A percentile compares a stretch with the other conserved stretches of the same genome.
Conservation (phyloP, 2,113 vertebrate species). For the Monopterus albus region DNA sequence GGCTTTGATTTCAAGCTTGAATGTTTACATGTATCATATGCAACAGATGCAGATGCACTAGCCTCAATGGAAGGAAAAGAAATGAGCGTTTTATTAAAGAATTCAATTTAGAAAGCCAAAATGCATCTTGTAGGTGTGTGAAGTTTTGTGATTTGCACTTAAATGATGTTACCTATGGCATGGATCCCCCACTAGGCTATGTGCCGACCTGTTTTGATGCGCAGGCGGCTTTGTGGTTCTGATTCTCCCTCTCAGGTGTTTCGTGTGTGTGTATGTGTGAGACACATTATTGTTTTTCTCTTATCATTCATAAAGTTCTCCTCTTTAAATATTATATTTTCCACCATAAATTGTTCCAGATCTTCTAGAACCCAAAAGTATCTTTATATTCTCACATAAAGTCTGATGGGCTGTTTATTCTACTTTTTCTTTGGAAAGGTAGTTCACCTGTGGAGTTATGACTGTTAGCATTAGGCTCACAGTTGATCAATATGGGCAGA, state of each 20-base stretch:
- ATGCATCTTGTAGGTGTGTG: no score
- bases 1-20: slow-evolving; percentile 50
- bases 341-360: not conserved
- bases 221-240: slow-evolving; percentile 8
- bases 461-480: slow-evolving; percentile 32
- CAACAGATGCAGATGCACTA: slow-evolving; percentile 36
- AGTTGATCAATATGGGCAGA: not conserved
- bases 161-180: slow-evolving; percentile 2
- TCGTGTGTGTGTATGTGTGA: slow-evolving; percentile 12
- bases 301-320: not conserved
- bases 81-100: slow-evolving; percentile 25
- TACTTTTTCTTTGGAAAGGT: not conserved
- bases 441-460: slow-evolving; percentile 33
- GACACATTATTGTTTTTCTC: slow-evolving; percentile 15
- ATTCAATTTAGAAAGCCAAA: no score
- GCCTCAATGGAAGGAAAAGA: not conserved
- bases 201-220: slow-evolving; percentile 24
- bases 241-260: not conserved
- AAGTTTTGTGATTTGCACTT: slow-evolving; percentile 8
- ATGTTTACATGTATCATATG: slow-evolving; percentile 39
- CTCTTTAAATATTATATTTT: not conserved
- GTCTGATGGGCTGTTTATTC: not conserved
- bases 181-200: not conserved
- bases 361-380: not conserved
- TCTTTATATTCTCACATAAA: not conserved